phyloP scores from a whole-genome alignment of 2,888 invertebrate genomes.

The Cheilosia pagana region DNA sequence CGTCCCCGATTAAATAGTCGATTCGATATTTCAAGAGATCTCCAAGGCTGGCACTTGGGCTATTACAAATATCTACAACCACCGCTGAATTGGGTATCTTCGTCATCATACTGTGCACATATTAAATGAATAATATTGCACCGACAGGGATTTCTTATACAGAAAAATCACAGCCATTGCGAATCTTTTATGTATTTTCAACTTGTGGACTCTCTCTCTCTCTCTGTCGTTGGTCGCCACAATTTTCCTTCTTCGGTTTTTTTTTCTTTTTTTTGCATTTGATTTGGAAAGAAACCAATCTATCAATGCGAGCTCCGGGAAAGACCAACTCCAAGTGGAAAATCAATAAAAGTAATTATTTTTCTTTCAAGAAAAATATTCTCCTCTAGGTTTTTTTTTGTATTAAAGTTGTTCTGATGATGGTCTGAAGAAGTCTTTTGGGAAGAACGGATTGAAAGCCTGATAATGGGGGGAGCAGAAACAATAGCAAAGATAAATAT shows the following conservation, averaged over 20 bases:
- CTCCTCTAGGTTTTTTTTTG: slow-evolving; percentile 37
- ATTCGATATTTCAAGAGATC: slow-evolving; percentile 37
- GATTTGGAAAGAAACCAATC: slow-evolving; percentile 25
- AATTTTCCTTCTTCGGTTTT: background rate
- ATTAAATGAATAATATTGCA: slow-evolving; percentile 28
- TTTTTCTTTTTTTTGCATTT: slow-evolving; percentile 26
- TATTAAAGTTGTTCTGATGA: slow-evolving; percentile 12
- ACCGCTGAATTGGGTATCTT: background rate
- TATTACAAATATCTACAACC: slow-evolving; percentile 6
- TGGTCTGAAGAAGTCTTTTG: slow-evolving; percentile 12
- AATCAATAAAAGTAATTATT: slow-evolving; percentile 73
- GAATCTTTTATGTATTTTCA: slow-evolving; percentile 5
- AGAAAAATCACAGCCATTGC: slow-evolving; percentile 23
- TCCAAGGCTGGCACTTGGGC: background rate
- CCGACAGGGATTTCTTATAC: background rate
- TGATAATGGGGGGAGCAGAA: slow-evolving; percentile 13
- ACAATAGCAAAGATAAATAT: slow-evolving; percentile 21
- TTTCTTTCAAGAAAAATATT: slow-evolving; percentile 54
- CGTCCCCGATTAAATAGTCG: slow-evolving; percentile 10
- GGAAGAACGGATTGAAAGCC: slow-evolving; percentile 6
- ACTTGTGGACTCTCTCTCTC: slow-evolving; percentile 26
- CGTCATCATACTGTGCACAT: slow-evolving; percentile 6
- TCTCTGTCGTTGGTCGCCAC: background rate
- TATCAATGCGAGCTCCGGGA: slow-evolving; percentile 45
- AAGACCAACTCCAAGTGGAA: slow-evolving; percentile 60